Evolutionary conservation across 2,113 vertebrate genomes (phyloP).

Genomic region (Carlito syrichta): DNA sequence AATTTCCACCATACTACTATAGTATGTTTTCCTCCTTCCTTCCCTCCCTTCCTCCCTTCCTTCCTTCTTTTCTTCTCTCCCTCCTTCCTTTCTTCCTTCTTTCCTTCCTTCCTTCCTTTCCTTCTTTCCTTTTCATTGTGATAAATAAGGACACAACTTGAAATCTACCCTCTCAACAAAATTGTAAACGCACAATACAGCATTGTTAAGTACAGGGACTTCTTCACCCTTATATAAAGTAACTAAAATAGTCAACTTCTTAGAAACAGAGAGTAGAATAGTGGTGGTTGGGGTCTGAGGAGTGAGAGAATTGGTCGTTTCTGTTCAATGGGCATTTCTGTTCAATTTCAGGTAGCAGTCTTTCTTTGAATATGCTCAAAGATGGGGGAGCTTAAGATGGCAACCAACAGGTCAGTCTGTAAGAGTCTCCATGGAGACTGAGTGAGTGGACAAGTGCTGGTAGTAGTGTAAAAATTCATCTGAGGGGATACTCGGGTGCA

Average conservation of each 20-base stretch:
- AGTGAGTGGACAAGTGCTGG: no score
- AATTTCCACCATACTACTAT: no score
- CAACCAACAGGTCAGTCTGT: no score
- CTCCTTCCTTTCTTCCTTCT: no score
- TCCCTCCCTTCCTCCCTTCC: background rate
- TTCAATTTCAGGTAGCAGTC: background rate
- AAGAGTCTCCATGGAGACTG: no score
- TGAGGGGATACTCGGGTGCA: no score
- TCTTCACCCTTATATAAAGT: background rate
- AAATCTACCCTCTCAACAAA: background rate
- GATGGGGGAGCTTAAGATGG: no score
- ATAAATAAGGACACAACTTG: background rate
- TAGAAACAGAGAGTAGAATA: background rate
- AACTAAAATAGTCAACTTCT: background rate
- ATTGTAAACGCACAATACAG: no score
- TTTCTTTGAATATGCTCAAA: no score
- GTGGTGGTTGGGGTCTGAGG: no score
- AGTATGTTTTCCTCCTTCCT: background rate
- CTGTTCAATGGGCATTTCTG: background rate
- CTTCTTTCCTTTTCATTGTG: background rate
- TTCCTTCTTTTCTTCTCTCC: background rate
- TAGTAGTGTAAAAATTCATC: no score
- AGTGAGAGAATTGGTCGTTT: accelerated
- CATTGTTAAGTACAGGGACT: background rate
- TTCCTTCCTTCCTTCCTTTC: no score